Evolutionary conservation across 2,888 invertebrate genomes (phyloP).

Genomic region (Sinohyriopsis cumingii): DNA sequence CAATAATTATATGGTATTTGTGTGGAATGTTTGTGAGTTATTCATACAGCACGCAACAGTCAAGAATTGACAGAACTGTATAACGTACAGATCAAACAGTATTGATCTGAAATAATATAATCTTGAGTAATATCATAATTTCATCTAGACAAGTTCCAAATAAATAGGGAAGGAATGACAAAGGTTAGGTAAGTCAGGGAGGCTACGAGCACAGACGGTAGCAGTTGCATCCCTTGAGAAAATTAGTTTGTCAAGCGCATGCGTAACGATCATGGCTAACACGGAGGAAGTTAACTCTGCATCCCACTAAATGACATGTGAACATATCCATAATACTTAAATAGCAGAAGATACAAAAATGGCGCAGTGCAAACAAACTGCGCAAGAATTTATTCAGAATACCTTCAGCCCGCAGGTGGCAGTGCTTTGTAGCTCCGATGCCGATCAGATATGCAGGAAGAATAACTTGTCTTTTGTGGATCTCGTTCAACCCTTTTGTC

Average conservation of each 20-base stretch:
- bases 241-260: background rate
- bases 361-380: conserved; percentile 73
- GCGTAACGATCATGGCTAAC: conserved; percentile 3
- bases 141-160: too few relatives aligned
- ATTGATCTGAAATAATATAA: too few relatives aligned
- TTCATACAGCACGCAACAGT: too few relatives aligned
- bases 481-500: conserved; percentile 90
- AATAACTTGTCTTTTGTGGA: conserved; percentile 93
- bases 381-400: conserved; percentile 86
- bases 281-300: conserved; percentile 5
- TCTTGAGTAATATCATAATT: too few relatives aligned
- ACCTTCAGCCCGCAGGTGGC: conserved; percentile 93
- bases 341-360: conserved; percentile 46
- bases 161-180: too few relatives aligned
- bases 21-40: too few relatives aligned
- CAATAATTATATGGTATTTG: too few relatives aligned
- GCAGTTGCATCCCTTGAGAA: too few relatives aligned
- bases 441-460: conserved; percentile 88
- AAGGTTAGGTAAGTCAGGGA: too few relatives aligned
- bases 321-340: background rate
- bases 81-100: too few relatives aligned
- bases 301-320: background rate
- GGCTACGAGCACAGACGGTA: too few relatives aligned
- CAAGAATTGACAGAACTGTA: too few relatives aligned
- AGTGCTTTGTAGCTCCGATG: conserved; percentile 86